These are phyloP conservation scores for Pseudomyrmex cubaensis DNA, from an alignment of 1,140 invertebrate species.

Conservation along the genomic window DNA sequence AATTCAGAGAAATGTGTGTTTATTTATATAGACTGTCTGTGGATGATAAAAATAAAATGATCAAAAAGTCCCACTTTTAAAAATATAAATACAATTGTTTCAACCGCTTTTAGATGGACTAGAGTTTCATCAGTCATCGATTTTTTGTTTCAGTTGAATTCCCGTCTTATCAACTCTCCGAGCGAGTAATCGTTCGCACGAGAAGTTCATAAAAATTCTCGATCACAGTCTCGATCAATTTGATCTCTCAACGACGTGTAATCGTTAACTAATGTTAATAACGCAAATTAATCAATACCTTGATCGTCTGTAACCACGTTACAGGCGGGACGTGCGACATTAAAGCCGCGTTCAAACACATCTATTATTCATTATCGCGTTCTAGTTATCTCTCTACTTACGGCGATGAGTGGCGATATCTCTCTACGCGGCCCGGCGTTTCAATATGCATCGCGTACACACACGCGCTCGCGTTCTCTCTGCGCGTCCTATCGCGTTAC, in stretches of 20 bases:
- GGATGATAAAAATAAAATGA: no score
- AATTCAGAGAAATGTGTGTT: no score
- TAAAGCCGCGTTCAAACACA: slow-evolving; percentile 3
- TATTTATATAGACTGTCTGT: no score
- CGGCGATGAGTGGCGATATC: slow-evolving; percentile 43
- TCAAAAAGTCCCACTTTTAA: no score
- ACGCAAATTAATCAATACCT: slow-evolving; percentile 18
- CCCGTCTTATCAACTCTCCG: no score
- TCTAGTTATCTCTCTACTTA: slow-evolving; percentile 50
- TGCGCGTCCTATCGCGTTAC: slow-evolving; percentile 12
- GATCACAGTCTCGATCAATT: not conserved
- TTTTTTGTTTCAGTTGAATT: no score
- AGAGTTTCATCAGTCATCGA: no score
- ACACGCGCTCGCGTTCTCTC: not conserved
- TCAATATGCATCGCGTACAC: slow-evolving; percentile 10
- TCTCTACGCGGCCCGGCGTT: not conserved
- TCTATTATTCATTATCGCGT: slow-evolving; percentile 55
- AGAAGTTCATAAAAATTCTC: not conserved
- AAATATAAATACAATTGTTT: no score
- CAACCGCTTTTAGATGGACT: no score
- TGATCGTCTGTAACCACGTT: slow-evolving; percentile 20
- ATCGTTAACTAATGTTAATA: slow-evolving; percentile 39
- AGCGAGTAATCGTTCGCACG: not conserved
- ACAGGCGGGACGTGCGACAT: not conserved
- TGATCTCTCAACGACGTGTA: not conserved